Evolutionary conservation across 2,888 invertebrate genomes (phyloP), one percentile per base, ranked within the genome.

Genomic region (Sesia bembeciformis): DNA sequence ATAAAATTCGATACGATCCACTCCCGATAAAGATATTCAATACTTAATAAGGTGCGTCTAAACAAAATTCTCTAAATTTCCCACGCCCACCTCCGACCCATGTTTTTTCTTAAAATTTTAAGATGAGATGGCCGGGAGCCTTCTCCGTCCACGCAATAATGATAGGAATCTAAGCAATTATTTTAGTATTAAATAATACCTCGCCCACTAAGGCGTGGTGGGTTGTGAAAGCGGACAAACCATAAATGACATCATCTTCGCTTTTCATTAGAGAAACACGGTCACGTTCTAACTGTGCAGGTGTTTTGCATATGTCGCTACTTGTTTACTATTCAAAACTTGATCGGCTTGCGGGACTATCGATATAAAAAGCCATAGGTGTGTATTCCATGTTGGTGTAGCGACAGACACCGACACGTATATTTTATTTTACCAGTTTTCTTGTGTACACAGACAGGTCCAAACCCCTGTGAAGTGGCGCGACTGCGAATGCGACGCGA

Each of bases 141-240:
- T 81, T 76, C 67, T 68, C 68, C 70, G 72, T 70, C 67, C 66
- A 63, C 70, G 74, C 73, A 71, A 72, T 85, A 84, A 86, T 84
- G 81, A 87, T 85, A 84, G 78, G 77, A 76, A 84, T 83, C 81
- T 76, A 65, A 71, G 77, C 74, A 82, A 86, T 84, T 84, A 83
- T 40, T 75, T 72, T 66, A 67, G 65, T 70, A 78, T 80, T 74
- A 78, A 73, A 76, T 71, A 74, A 79, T 69, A 74, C 67, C 67
- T 70, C 69, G 63, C 68, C 71, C 67, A 70, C 69, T 66, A 70
- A 68, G 75, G 73, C 67, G 74, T 69, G 75, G 71, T 64, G 49
- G 62, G 57, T 59, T 61, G 72, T 71, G 74, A 73, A 78, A 76
- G 75, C 64, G 62, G 55, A 56, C 56, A 62, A 66, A 69, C 65